phyloP scores from a whole-genome alignment of 2,888 invertebrate genomes.

The Graphium colonna region DNA sequence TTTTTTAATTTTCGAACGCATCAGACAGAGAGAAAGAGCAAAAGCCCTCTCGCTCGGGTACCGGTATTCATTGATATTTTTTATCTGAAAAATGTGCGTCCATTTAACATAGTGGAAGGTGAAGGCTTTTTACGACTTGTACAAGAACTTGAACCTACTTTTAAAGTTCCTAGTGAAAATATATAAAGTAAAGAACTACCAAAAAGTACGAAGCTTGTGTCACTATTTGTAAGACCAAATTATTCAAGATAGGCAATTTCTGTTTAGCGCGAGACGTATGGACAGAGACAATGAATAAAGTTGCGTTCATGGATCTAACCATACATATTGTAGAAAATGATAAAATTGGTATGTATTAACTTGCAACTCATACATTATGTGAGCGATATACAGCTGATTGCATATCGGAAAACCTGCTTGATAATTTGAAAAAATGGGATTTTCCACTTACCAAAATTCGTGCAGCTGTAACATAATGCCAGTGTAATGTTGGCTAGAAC shows the following conservation, averaged over 20 bases:
- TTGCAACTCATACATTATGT: neutral
- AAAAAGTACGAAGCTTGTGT: neutral
- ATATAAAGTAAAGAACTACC: neutral
- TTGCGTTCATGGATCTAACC: neutral
- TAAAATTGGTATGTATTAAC: neutral
- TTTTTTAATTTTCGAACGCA: no score
- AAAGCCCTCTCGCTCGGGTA: no score
- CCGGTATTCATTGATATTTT: no score
- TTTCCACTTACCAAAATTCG: neutral
- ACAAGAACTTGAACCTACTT: neutral
- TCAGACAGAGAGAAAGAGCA: no score
- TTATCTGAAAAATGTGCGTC: no score
- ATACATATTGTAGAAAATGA: neutral
- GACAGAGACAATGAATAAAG: neutral
- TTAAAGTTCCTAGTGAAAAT: neutral
- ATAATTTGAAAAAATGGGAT: no score
- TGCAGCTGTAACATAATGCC: constrained; percentile 16
- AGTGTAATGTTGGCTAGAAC: constrained; percentile 32
- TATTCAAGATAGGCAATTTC: neutral
- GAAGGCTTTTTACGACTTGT: no score
- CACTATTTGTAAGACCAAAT: neutral
- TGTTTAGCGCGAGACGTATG: neutral
- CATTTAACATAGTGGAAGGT: no score
- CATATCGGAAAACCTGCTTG: no score
- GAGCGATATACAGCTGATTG: no score